Base-by-base conservation (phyloP, 1,140 invertebrate species). In the Calephelis virginiensis region DNA sequence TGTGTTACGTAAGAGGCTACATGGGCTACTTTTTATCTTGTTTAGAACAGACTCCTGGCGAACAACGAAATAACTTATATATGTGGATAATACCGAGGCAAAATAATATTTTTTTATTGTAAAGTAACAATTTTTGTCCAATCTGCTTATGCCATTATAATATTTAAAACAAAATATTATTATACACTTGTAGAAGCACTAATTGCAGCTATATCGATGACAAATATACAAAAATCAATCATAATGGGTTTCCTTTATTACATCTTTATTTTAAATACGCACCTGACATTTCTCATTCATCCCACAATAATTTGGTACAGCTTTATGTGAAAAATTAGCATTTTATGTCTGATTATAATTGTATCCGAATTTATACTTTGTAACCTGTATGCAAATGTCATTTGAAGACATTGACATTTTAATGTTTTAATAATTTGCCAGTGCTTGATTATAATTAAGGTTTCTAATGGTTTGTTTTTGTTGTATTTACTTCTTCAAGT, bases 221-320 rank as follows among this genome's bases (percentile, higher is more conserved):
- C 1, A 43, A 8, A 43, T 8, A 69, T 71, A 71, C 73, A 75
- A 62, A 67, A 68, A 70, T 17, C n/a, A 63, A 14, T 10, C 64
- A 37, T 10, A 28, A 56, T 28, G 11, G 17, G 10, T 56, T 37
- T 56, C 17, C 50, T 37, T 28, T 28, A 56, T 56, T 56, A 28
- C 11, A 56, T 56, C 17, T 53, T 56, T 53, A 17, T 28, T 9
- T 6, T 56, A 14, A 37, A 37, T 28, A 56, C 50, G 10, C 11
- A 85, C 85, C 76, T 76, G 83, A 82, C 85, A 87, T 85, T 71
- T 80, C 74, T 75, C 63, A 80, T 77, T 80, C 79, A 84, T 87
- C 67, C 81, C 78, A 78, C 69, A 64, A 69, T 71, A 50, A 61
- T 67, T 61, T 67, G 48, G 70, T 48, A 17, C 45, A 64, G 64